These are phyloP conservation scores for Catamblyrhynchus diadema DNA, from an alignment of 2,797 vertebrate species.

Conservation along the genomic window DNA sequence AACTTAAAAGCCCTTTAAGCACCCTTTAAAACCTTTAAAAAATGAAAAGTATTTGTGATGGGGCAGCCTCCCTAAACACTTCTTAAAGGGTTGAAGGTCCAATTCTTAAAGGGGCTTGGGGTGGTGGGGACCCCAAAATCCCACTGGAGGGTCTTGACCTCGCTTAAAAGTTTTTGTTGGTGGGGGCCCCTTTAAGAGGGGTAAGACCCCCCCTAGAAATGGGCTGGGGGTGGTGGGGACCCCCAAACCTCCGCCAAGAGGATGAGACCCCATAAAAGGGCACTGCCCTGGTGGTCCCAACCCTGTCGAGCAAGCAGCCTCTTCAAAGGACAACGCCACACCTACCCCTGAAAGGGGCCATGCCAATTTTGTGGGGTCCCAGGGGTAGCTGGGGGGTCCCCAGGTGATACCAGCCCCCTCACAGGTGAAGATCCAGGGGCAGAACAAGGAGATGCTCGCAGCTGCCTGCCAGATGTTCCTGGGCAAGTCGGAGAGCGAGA, in stretches of 20 bases:
- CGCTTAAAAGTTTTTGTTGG: background rate
- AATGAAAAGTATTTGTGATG: background rate
- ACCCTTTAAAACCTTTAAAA: rapidly evolving
- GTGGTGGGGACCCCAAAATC: background rate
- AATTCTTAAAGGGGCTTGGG: background rate
- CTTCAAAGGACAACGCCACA: background rate
- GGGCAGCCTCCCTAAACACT: background rate
- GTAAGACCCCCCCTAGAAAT: background rate
- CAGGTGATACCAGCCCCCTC: too few species aligned
- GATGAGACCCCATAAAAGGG: rapidly evolving
- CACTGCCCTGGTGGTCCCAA: too few species aligned
- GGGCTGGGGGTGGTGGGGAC: background rate
- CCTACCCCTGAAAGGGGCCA: rapidly evolving
- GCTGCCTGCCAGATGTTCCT: background rate
- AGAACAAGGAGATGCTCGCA: background rate
- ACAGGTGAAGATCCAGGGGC: background rate
- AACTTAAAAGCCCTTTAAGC: rapidly evolving
- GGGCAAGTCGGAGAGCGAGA: background rate
- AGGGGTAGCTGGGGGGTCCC: too few species aligned
- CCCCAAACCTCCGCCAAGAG: too few species aligned
- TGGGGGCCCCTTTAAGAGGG: too few species aligned
- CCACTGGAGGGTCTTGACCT: too few species aligned
- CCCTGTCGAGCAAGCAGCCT: rapidly evolving
- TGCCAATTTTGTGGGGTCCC: rapidly evolving
- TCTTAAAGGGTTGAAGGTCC: too few species aligned